Evolutionary conservation across 2,113 vertebrate genomes (phyloP), one percentile per base, ranked within the genome.

Genomic region (Nesogale talazaci): DNA sequence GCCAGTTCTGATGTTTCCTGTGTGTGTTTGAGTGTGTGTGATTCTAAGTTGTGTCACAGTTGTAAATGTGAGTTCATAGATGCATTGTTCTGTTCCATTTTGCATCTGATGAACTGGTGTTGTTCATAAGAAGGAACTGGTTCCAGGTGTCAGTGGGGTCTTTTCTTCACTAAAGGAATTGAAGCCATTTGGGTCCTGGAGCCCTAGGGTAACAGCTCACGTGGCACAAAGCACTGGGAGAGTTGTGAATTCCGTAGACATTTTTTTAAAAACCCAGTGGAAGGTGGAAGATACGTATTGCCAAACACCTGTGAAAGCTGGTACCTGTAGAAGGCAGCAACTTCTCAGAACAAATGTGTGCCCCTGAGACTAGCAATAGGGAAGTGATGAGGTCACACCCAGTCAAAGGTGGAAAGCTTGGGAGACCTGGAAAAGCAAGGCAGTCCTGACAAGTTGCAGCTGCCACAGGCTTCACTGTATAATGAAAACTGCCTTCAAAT

Each of bases 1-100:
- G 89, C 94, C 89, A 88, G 63, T 89, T 88, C 38, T 93, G 74
- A 56, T 80, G 61, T 79, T 93, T 83, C 38, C 0, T 38, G 34
- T 25, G 11, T 25, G 40, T 86, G 67, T 65, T 5, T 4, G 57
- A n/a, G n/a, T n/a, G n/a, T n/a, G n/a, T n/a, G 94, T 95, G 86
- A 89, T 94, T 93, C 91, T 75, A 61, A 59, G 59, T 27, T 14
- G 0, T 81, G 91, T 82, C 29, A 15, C 25, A 38, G 42, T 38
- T 52, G 0, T 52, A 63, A 88, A 59, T 52, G 46, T 10, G 46
- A 52, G 46, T 52, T 19, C 42, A 65, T 16, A 78, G 77, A 25
- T 59, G 19, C 40, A 6, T 40, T 7, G 34, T 65, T 36, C 56
- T 1, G 2, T 31, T n/a, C 42, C 3, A 1, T n/a, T 56, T 72